A percentile compares a stretch with the other conserved stretches of the same genome.
Evolutionary conservation across 2,113 vertebrate species (phyloP).

Genomic region (Noturus placidus): DNA sequence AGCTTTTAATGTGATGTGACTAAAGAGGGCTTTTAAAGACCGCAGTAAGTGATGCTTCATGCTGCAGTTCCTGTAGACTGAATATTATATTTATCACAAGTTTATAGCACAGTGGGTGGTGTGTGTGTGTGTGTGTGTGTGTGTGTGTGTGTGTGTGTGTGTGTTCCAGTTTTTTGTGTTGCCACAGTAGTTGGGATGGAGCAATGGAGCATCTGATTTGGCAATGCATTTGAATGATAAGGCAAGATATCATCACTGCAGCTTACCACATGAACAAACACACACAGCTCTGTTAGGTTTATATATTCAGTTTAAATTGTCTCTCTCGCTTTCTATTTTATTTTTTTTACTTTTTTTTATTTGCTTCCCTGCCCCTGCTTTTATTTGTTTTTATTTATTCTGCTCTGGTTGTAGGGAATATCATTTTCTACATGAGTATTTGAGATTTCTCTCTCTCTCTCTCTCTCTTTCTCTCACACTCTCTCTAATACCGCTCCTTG

Average conservation of each 20-base stretch:
- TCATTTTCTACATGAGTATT: neutral
- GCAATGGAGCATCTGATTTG: slow-evolving; percentile 63
- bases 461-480: neutral
- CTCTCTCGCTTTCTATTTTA: neutral
- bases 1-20: neutral
- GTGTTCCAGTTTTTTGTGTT: slow-evolving; percentile 39
- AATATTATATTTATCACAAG: slow-evolving; percentile 38
- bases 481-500: neutral
- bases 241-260: slow-evolving; percentile 8
- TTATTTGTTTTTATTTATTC: slow-evolving; percentile 1
- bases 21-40: slow-evolving; percentile 5
- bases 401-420: neutral
- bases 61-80: neutral
- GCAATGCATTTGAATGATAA: slow-evolving; percentile 59
- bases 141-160: slow-evolving; percentile 27
- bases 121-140: slow-evolving; percentile 32
- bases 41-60: slow-evolving; percentile 36
- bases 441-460: neutral
- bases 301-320: neutral
- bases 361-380: neutral
- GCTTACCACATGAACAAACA: slow-evolving; percentile 24
- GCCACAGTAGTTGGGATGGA: slow-evolving; percentile 44
- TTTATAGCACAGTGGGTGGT: slow-evolving; percentile 18
- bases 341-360: neutral
- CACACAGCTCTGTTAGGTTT: neutral